Base-by-base conservation (phyloP, 2,797 vertebrate genomes). In the Pagetopsis macropterus region DNA sequence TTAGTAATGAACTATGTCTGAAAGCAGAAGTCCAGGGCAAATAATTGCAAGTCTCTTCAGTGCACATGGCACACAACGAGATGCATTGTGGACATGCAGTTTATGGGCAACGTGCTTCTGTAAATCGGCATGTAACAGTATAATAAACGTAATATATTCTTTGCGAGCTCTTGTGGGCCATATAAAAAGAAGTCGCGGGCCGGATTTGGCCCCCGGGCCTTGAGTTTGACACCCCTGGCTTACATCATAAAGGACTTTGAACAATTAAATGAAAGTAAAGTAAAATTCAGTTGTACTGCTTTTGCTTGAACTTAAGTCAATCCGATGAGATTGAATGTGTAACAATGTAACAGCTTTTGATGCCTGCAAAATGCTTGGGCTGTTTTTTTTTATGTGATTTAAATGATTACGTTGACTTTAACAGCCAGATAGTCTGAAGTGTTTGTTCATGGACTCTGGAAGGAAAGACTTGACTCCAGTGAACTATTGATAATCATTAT, bases 241-340 rank as follows among this genome's bases (percentile, higher is more conserved):
- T 14, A 9, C 17, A 16, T 37, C 15, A 9, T 52, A 40, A n/a
- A 23, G 11, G 48, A 57, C 65, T 41, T 72, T 8, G 51, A 41
- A n/a, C 37, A 15, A 2, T 37, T 14, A 44, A 33, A 54, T 43
- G 2, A 45, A 1, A 8, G 12, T 13, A 9, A 0, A 41, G 44
- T 49, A n/a, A 59, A 55, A 49, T 63, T 67, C 33, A 54, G 44
- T 44, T 54, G 55, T 13, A 59, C 44, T 14, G 5, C 37, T 21
- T 43, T 41, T n/a, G 27, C 27, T 3, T 16, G 9, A 14, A 21
- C 17, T 11, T 15, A 37, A 9, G 3, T 41, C 9, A 69, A 65
- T 10, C 56, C 46, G 37, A 43, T 23, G 16, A 69, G 50, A 58
- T 40, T 9, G 37, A 9, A 55, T 52, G 15, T 41, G 2, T 17